Base-by-base conservation (phyloP, 2,888 invertebrate genomes). In the Ennomos erosarius region DNA sequence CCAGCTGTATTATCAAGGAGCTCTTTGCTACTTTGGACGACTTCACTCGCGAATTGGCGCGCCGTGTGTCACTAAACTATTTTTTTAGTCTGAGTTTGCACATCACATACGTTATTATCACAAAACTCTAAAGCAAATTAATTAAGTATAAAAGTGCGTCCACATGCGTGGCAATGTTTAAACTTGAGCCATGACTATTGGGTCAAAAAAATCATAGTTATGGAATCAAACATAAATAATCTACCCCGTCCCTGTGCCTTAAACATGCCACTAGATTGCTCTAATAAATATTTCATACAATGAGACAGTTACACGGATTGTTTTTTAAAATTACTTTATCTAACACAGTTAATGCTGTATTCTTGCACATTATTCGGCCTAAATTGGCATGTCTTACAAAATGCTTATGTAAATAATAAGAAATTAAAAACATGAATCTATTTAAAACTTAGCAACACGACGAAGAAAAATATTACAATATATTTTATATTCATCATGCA, bases 351-450 rank as follows among this genome's bases (percentile, higher is more conserved):
- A n/a, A 47, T 39, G 10, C 26, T 49, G 34, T 12, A 34, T 39
- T 6, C 26, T 44, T 44, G 44, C 33, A 44, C 13, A 13, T 38
- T 10, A 37, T 39, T 40, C 13, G n/a, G 40, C 40, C 49, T 48
- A 34, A 49, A 40, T 40, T 33, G 49, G 38, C 48, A 38, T n/a
- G 39, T 48, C 39, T 48, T 39, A 12, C 26, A 48, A 48, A 48
- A 48, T 48, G 16, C 48, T 26, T 39, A 16, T 16, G 26, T 39
- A 48, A 10, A 48, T 26, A 47, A 26, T 47, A 47, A 36, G 13
- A 36, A 47, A 38, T 26, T 36, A 37, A 47, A 46, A 47, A 48
- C 13, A 46, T 26, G 1, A 48, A 39, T 48, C n/a, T 8, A 50
- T 40, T 50, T 40, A 38, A 35, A 39, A 40, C 49, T 40, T 50